These are phyloP conservation scores for Eupithecia centaureata DNA, from an alignment of 2,888 invertebrate species.

Conservation along the genomic window DNA sequence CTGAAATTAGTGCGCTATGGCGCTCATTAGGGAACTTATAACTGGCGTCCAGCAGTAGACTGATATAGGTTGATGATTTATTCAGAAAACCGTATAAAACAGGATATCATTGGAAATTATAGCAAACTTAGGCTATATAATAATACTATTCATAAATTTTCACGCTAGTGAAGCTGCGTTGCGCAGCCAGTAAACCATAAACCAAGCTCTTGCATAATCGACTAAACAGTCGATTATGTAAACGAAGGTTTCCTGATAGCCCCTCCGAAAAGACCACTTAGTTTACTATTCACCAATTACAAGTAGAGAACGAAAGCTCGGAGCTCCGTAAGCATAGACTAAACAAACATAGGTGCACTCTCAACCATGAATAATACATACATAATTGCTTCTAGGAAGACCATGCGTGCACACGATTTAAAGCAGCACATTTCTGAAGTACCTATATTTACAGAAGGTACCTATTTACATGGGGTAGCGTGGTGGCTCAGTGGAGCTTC, in stretches of 20 bases:
- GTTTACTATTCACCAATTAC: slow-evolving; percentile 37
- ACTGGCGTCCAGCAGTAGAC: no score
- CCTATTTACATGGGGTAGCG: not conserved
- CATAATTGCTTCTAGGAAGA: slow-evolving; percentile 37
- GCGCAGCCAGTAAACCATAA: not conserved
- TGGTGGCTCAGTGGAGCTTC: not conserved
- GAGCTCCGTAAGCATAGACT: slow-evolving; percentile 28
- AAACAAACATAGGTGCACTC: slow-evolving; percentile 43
- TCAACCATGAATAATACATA: slow-evolving; percentile 42
- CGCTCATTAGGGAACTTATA: no score
- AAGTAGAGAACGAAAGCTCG: slow-evolving; percentile 25
- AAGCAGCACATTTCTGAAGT: not conserved
- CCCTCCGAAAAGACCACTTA: slow-evolving; percentile 2
- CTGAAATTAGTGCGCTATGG: no score
- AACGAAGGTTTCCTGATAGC: not conserved
- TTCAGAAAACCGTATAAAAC: no score
- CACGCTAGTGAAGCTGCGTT: no score
- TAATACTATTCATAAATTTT: no score
- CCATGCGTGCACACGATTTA: slow-evolving; percentile 19
- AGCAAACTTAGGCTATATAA: no score
- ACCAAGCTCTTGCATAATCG: not conserved
- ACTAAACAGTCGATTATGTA: not conserved
- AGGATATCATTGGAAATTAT: no score
- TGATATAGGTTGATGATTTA: no score
- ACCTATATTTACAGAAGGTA: not conserved